phyloP scores from a whole-genome alignment of 2,797 vertebrate genomes.

The Cossypha polioptera region DNA sequence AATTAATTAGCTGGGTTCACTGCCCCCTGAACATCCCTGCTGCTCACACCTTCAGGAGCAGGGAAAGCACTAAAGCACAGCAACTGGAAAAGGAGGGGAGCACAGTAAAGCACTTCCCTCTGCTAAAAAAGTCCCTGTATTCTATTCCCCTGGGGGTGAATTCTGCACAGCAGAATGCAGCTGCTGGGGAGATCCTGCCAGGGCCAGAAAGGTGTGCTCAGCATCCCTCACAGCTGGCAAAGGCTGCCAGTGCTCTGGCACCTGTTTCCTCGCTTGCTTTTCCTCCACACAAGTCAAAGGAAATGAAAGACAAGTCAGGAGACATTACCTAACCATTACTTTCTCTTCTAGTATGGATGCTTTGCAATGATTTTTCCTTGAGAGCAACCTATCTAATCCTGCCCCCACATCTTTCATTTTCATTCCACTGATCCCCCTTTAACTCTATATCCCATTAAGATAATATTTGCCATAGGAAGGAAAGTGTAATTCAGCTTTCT shows the following conservation, averaged over 20 bases:
- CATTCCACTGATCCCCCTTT: not conserved
- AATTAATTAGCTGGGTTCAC: not conserved
- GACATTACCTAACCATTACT: not conserved
- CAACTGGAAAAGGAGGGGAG: not conserved
- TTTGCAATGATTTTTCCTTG: not conserved
- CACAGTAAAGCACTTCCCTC: not conserved
- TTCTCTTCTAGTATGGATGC: not conserved
- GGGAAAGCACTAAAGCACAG: not conserved
- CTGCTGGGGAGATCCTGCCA: not conserved
- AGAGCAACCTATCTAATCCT: not conserved
- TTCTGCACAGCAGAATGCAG: not conserved
- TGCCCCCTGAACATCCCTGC: not conserved
- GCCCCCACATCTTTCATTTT: not conserved
- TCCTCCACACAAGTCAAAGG: not conserved
- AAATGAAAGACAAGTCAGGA: not conserved
- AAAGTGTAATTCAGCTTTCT: not conserved
- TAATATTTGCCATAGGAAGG: not conserved
- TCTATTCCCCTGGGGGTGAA: not conserved
- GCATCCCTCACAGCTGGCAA: not conserved
- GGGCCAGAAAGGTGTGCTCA: not conserved
- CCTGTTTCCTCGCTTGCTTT: not conserved
- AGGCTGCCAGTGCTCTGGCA: not conserved
- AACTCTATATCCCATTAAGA: not conserved
- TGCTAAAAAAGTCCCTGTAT: fast-evolving
- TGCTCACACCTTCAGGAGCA: not conserved